Conservation (phyloP, 2,113 vertebrate species). For the Artemisiospiza belli region DNA sequence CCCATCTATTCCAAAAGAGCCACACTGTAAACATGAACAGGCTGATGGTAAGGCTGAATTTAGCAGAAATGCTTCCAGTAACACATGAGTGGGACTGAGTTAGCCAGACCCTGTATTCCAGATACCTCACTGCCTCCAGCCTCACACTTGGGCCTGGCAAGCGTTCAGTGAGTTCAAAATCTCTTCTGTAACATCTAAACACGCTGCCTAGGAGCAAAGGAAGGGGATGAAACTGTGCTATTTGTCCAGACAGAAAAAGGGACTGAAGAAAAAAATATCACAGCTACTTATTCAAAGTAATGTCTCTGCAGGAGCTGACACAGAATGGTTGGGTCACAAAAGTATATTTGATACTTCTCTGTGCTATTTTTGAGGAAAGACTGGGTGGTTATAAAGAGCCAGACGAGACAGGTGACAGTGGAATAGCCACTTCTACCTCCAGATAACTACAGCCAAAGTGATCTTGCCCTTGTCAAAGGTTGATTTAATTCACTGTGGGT, state of each 20-base stretch:
- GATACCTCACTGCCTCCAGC: neutral
- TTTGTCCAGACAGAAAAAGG: neutral
- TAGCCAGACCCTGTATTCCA: neutral
- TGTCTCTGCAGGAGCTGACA: neutral
- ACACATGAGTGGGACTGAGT: constrained; percentile 42
- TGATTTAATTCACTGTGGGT: neutral
- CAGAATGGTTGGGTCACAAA: neutral
- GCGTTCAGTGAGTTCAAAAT: neutral
- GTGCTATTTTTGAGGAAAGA: neutral
- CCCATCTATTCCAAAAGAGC: constrained; percentile 60
- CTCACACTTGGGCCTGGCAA: neutral
- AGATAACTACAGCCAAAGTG: neutral
- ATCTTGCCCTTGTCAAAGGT: neutral
- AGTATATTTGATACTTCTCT: neutral
- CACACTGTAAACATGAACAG: constrained; percentile 55
- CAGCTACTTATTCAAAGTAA: neutral
- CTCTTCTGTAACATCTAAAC: neutral
- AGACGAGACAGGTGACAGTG: neutral
- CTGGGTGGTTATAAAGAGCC: neutral
- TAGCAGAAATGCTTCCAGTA: constrained; percentile 57
- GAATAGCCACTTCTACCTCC: neutral
- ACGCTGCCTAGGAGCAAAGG: neutral
- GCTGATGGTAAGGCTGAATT: constrained; percentile 46
- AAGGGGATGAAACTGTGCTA: neutral
- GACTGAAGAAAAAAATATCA: neutral